These are phyloP conservation scores for Hypotaenidia philippensis DNA, from an alignment of 2,797 vertebrate genomes.

Conservation along the genomic window DNA sequence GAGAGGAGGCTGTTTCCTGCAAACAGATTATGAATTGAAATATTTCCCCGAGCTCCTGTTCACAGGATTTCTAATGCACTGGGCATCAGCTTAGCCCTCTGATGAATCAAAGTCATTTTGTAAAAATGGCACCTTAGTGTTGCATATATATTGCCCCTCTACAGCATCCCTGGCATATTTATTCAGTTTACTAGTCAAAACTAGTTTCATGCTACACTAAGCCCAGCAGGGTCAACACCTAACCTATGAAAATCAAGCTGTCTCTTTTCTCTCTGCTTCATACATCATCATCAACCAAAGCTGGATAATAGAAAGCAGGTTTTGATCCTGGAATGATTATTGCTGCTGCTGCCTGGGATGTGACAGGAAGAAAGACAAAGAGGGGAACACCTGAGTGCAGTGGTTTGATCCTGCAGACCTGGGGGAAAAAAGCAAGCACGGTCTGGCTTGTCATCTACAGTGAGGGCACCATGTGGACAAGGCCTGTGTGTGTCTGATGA, in stretches of 20 bases:
- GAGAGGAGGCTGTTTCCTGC: background rate
- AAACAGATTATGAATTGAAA: constrained; percentile 37
- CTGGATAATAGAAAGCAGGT: constrained; percentile 55
- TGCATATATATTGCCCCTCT: constrained; percentile 71
- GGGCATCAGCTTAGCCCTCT: constrained; percentile 52
- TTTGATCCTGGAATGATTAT: constrained; percentile 52
- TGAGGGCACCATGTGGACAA: background rate
- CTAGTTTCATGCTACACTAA: constrained; percentile 81
- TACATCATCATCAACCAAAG: constrained; percentile 74
- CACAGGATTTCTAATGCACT: constrained; percentile 35
- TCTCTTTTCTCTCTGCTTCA: constrained; percentile 64
- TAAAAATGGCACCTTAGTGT: constrained; percentile 70
- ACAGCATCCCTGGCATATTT: constrained; percentile 67
- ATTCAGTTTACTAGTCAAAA: constrained; percentile 79
- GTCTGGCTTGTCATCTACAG: background rate
- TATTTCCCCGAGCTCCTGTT: constrained; percentile 53
- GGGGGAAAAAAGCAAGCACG: background rate
- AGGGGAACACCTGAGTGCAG: background rate
- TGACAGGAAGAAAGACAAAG: background rate
- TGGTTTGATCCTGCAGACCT: background rate
- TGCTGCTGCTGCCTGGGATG: background rate
- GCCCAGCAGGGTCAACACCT: constrained; percentile 77
- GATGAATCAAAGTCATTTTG: constrained; percentile 67
- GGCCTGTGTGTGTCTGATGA: background rate
- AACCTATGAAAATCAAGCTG: constrained; percentile 77